Conservation (phyloP, 2,888 invertebrate genomes). For the Hetaerina titia region DNA sequence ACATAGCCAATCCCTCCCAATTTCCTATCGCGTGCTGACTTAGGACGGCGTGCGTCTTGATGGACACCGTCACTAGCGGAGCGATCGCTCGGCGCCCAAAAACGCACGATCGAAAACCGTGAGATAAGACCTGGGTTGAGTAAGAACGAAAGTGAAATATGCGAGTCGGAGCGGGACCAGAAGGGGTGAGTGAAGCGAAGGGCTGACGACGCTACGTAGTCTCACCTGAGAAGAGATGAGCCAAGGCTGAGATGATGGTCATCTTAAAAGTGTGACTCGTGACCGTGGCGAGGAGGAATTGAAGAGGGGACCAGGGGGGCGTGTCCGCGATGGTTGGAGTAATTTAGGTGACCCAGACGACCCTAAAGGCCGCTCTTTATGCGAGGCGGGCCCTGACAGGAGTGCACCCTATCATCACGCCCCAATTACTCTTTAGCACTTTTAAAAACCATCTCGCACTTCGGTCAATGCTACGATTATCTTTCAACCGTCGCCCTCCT, state of each 20-base stretch:
- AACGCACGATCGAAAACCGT: neutral
- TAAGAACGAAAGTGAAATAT: neutral
- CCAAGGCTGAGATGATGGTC: neutral
- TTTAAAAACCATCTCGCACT: neutral
- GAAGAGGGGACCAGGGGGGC: neutral
- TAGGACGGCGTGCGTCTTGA: neutral
- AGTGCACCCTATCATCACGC: neutral
- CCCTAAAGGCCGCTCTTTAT: too few species aligned
- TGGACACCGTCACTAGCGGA: neutral
- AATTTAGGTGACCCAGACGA: neutral
- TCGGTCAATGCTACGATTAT: neutral
- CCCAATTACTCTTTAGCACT: neutral
- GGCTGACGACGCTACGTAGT: neutral
- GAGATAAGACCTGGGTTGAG: neutral
- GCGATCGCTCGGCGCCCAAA: neutral
- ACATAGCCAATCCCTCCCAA: neutral
- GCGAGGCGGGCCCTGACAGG: neutral
- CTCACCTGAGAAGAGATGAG: neutral
- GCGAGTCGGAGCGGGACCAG: neutral
- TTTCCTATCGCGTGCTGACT: constrained; percentile 7
- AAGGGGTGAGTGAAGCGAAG: neutral
- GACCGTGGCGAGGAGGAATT: neutral
- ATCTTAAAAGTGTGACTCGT: neutral
- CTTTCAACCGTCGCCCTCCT: neutral
- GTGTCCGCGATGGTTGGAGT: neutral